phyloP scores from a whole-genome alignment of 2,113 vertebrate species.

The Erythrocebus patas region DNA sequence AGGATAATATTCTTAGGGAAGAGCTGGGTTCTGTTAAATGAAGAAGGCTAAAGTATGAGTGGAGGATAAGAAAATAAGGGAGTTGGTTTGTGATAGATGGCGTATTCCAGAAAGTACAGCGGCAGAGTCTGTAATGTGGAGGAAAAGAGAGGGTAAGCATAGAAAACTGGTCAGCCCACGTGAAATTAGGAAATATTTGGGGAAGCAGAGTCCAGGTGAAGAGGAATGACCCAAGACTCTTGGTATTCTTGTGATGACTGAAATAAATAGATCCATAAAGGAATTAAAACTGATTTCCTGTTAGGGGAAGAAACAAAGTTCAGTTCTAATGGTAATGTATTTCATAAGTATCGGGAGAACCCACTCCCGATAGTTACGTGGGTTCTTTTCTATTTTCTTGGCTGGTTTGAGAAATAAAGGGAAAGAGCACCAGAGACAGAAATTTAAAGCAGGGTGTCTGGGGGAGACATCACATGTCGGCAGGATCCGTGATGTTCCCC shows the following conservation, averaged over 20 bases:
- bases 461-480: too few species aligned
- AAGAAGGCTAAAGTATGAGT: not conserved
- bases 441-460: too few species aligned
- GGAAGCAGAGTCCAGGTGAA: not conserved
- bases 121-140: not conserved
- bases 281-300: not conserved
- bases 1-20: not conserved
- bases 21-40: not conserved
- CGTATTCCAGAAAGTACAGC: not conserved
- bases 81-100: not conserved
- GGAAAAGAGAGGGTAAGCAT: not conserved
- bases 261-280: not conserved
- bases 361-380: too few species aligned
- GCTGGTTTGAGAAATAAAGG: too few species aligned
- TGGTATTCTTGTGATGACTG: not conserved
- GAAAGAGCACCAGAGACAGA: too few species aligned
- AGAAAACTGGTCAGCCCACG: not conserved
- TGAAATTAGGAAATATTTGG: not conserved
- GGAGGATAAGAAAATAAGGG: not conserved
- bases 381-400: too few species aligned
- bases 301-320: not conserved
- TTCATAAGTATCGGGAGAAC: too few species aligned
- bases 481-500: too few species aligned
- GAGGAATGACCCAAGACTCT: not conserved
- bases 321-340: not conserved